phyloP scores from a whole-genome alignment of 1,140 invertebrate species.

The silkworm (Bombyx mori) region ASM3026992v2 NC_085114.1:2669001-2669500 shows the following conservation, averaged over 20 bases:
- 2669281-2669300: slow-evolving; percentile 92
- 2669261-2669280: slow-evolving; percentile 92
- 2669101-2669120: slow-evolving; percentile 90
- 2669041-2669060: slow-evolving; percentile 81
- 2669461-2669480: slow-evolving; percentile 65
- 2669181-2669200: slow-evolving; percentile 70
- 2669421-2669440: slow-evolving; percentile 36
- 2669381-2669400: slow-evolving; percentile 77
- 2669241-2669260: slow-evolving; percentile 71
- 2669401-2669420: slow-evolving; percentile 74
- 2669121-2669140: slow-evolving; percentile 89
- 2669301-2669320: slow-evolving; percentile 72
- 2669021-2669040: slow-evolving; percentile 73
- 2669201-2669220: slow-evolving; percentile 66
- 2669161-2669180: slow-evolving; percentile 82
- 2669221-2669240: slow-evolving; percentile 50
- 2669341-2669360: slow-evolving; percentile 71
- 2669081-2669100: slow-evolving; percentile 90
- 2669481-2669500: slow-evolving; percentile 54
- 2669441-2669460: slow-evolving; percentile 48
- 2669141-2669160: slow-evolving; percentile 85
- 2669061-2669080: slow-evolving; percentile 91
- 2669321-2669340: slow-evolving; percentile 50
- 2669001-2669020: slow-evolving; percentile 73
- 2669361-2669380: slow-evolving; percentile 70